Conservation (phyloP, 1,140 invertebrate species). For the Stenopsyche tienmushanensis region DNA sequence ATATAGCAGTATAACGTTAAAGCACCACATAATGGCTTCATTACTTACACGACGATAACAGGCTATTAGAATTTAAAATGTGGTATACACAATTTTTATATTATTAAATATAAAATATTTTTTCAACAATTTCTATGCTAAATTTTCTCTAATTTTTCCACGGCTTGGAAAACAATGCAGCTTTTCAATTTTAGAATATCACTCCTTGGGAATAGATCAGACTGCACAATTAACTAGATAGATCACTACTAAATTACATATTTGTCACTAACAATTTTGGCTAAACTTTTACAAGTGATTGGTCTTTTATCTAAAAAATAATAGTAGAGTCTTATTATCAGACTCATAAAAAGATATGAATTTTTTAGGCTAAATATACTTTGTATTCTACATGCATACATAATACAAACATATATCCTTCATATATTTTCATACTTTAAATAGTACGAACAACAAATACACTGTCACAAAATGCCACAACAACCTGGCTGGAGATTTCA, state of each 20-base stretch:
- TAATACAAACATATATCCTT: not conserved
- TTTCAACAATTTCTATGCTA: no score
- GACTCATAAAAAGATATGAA: constrained; percentile 31
- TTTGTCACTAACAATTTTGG: constrained; percentile 38
- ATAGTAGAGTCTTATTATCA: constrained; percentile 14
- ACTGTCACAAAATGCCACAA: constrained; percentile 1
- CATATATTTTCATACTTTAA: not conserved
- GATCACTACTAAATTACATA: constrained; percentile 14
- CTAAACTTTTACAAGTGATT: constrained; percentile 37
- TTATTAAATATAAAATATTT: no score
- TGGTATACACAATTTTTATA: no score
- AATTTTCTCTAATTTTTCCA: no score
- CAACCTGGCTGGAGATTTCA: constrained; percentile 9
- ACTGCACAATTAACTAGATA: constrained; percentile 15
- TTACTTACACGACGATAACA: no score
- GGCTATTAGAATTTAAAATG: no score
- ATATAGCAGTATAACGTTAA: no score
- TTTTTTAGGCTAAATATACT: not conserved
- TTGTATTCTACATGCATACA: not conserved
- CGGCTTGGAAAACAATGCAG: no score
- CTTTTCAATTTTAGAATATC: no score
- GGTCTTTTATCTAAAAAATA: constrained; percentile 33
- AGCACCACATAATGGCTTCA: no score
- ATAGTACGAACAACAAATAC: not conserved
- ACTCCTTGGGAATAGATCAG: constrained; percentile 6